Evolutionary conservation across 2,888 invertebrate genomes (phyloP).

Genomic region (Eupithecia subumbrata): DNA sequence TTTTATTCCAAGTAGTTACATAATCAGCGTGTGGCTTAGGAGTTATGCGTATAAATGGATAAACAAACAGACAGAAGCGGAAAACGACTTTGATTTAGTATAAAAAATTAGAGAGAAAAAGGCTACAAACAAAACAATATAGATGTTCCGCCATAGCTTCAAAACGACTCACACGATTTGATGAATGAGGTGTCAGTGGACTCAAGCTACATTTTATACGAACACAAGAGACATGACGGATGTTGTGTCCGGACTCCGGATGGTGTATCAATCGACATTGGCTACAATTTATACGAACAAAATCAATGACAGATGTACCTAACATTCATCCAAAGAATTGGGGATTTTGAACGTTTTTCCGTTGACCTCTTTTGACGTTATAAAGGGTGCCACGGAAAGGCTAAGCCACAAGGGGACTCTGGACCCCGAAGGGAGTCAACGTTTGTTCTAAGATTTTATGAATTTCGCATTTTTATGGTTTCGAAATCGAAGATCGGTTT

Average conservation of each 20-base stretch:
- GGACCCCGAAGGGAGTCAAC: no score
- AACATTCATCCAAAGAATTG: neutral
- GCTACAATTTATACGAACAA: neutral
- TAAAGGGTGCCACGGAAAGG: no score
- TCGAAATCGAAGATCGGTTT: no score
- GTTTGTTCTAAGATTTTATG: no score
- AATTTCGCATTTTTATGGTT: no score
- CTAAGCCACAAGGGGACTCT: no score
- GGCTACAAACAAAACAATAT: neutral
- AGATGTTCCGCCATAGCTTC: neutral
- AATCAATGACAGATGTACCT: neutral
- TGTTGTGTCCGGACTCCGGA: slow-evolving; percentile 1
- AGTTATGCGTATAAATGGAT: no score
- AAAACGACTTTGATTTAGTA: neutral
- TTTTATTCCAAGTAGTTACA: no score
- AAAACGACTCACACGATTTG: neutral
- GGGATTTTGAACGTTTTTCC: neutral
- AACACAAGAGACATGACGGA: neutral
- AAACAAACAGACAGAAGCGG: neutral
- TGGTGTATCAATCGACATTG: neutral
- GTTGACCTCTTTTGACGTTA: no score
- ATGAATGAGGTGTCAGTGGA: neutral
- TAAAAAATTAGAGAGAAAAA: no score
- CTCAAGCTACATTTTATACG: neutral
- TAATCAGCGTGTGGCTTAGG: no score